Evolutionary conservation across 2,888 invertebrate species (phyloP).

Genomic region (Anaspis maculata): DNA sequence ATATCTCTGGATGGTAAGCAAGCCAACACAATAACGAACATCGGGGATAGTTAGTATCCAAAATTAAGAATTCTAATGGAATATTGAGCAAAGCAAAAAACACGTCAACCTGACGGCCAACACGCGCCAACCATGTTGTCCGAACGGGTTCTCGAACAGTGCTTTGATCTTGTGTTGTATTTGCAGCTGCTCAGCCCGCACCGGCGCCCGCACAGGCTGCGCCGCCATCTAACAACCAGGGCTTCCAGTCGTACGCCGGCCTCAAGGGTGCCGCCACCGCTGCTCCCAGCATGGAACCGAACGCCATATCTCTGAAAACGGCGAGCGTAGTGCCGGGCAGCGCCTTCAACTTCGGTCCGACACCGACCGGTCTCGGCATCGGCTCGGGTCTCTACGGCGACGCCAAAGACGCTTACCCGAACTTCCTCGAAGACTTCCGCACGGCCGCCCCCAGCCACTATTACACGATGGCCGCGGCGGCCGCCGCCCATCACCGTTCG

Average conservation of each 20-base stretch:
- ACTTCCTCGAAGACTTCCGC: conserved; percentile 62
- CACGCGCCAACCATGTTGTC: no score
- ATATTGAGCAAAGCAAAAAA: no score
- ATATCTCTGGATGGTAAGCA: no score
- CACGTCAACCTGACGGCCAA: no score
- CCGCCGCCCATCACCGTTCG: conserved; percentile 28
- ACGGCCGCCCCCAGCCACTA: conserved; percentile 52
- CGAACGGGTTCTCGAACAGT: no score
- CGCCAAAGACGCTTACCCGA: conserved; percentile 57
- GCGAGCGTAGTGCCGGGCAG: conserved; percentile 69
- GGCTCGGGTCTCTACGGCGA: conserved; percentile 53
- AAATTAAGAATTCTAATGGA: no score
- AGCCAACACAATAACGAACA: no score
- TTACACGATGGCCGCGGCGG: conserved; percentile 45
- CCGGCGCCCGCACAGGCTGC: conserved; percentile 11
- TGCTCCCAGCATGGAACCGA: conserved; percentile 32
- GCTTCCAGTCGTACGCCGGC: conserved; percentile 53
- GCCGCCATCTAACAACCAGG: conserved; percentile 33
- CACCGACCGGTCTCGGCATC: conserved; percentile 51
- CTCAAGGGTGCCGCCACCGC: conserved; percentile 37
- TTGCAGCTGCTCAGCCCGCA: background rate
- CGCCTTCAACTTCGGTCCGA: conserved; percentile 76
- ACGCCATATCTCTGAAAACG: conserved; percentile 56
- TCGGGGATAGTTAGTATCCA: no score
- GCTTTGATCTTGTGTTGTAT: no score